A percentile compares a stretch with the other conserved stretches of the same genome.
Conservation (phyloP, 2,888 invertebrate species). For the Camponotus fellah region DNA sequence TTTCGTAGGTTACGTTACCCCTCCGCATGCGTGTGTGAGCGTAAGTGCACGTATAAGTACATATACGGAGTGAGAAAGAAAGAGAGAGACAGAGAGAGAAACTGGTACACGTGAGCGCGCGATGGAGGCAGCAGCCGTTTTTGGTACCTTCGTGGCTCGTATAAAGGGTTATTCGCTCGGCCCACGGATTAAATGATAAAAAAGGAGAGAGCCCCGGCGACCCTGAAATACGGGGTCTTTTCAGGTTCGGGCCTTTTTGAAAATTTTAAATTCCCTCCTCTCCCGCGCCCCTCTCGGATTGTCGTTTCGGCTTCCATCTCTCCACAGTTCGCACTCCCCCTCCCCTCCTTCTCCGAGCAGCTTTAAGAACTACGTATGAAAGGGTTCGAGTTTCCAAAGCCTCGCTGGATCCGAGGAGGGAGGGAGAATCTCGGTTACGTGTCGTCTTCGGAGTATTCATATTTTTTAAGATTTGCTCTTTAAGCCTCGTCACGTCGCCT, state of each 20-base stretch:
- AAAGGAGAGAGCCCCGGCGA: conserved; percentile 72
- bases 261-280: conserved; percentile 82
- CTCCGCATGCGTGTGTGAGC: conserved; percentile 37
- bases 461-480: conserved; percentile 85
- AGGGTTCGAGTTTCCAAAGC: conserved; percentile 83
- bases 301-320: conserved; percentile 63
- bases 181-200: conserved; percentile 85
- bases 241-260: conserved; percentile 84
- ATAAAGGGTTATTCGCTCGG: conserved; percentile 85
- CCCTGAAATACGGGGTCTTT: conserved; percentile 83
- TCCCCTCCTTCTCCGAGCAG: conserved; percentile 72
- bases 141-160: conserved; percentile 47
- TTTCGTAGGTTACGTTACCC: conserved; percentile 67
- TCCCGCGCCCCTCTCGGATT: conserved; percentile 55
- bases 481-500: conserved; percentile 83
- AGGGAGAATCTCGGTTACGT: conserved; percentile 60
- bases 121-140: conserved; percentile 53
- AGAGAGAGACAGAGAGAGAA: not conserved
- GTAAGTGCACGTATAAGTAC: conserved; percentile 10
- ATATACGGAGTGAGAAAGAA: not conserved
- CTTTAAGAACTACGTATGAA: conserved; percentile 84
- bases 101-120: conserved; percentile 24
- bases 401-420: conserved; percentile 57
- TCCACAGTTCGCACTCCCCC: conserved; percentile 60
- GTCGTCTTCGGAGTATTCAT: conserved; percentile 81